Evolutionary conservation across 2,888 invertebrate species (phyloP).

Genomic region (Eupeodes luniger): DNA sequence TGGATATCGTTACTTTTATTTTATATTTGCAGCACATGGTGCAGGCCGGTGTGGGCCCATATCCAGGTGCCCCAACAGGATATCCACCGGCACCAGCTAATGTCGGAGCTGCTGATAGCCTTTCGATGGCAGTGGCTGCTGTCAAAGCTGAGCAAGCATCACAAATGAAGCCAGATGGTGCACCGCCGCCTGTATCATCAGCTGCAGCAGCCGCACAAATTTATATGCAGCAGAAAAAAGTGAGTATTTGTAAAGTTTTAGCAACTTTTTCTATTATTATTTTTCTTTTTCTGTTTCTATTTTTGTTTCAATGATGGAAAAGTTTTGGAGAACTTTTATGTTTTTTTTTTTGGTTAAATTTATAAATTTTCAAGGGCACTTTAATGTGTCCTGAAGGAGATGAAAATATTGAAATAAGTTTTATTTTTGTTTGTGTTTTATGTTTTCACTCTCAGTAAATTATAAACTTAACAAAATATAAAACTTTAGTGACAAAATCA

Average conservation of each 20-base stretch:
- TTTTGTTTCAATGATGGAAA: slow-evolving; percentile 63
- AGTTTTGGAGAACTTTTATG: slow-evolving; percentile 65
- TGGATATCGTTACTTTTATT: slow-evolving; percentile 56
- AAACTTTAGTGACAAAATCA: background rate
- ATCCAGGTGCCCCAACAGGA: slow-evolving; percentile 83
- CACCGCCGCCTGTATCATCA: slow-evolving; percentile 79
- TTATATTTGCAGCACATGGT: slow-evolving; percentile 83
- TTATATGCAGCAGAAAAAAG: slow-evolving; percentile 83
- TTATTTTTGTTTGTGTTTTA: slow-evolving; percentile 32
- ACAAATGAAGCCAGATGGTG: slow-evolving; percentile 81
- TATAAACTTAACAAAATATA: slow-evolving; percentile 8
- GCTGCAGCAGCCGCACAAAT: slow-evolving; percentile 80
- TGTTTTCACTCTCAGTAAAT: slow-evolving; percentile 35
- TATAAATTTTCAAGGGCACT: slow-evolving; percentile 40
- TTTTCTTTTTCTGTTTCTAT: slow-evolving; percentile 76
- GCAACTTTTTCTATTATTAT: slow-evolving; percentile 21
- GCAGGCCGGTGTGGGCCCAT: slow-evolving; percentile 83
- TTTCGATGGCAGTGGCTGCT: slow-evolving; percentile 82
- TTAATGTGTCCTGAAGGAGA: slow-evolving; percentile 32
- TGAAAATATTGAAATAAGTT: background rate
- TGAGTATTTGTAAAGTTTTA: slow-evolving; percentile 77
- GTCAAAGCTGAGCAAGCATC: slow-evolving; percentile 82
- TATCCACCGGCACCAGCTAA: slow-evolving; percentile 82
- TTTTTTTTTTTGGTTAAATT: slow-evolving; percentile 60
- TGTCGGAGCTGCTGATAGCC: slow-evolving; percentile 82